Evolutionary conservation across 1,140 invertebrate genomes (phyloP), one percentile per base, ranked within the genome.

Genomic region (Nebria ingens): DNA sequence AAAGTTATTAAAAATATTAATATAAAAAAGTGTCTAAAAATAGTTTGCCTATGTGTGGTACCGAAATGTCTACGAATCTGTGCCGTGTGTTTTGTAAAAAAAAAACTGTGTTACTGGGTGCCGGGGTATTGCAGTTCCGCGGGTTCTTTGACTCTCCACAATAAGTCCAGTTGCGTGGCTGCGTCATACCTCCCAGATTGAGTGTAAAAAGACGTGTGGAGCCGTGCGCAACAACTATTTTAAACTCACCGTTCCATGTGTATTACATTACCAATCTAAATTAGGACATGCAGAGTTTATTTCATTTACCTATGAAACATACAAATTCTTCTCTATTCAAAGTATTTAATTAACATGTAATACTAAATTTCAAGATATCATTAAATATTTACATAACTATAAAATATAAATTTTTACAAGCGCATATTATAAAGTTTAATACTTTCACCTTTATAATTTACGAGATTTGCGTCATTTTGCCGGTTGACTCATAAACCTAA

Each of bases 201-300:
- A 6, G n/a, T n/a, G 25, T n/a, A n/a, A n/a, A 34, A 6, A 9
- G 3, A 3, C 40, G 40, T 45, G 59, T 65, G 51, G 65, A 29
- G 61, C 57, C 68, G 68, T 68, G 68, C 62, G 68, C 68, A 68
- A 29, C 51, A 66, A 68, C 68, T 70, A 70, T 70, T 70, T 70
- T 69, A 65, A 64, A 64, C 65, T 66, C 25, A 34, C n/a, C n/a
- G 25, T 45, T 45, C 60, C 58, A 54, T 61, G 61, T 66, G 63
- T 60, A 68, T 70, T 66, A 66, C 64, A 66, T 70, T 68, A 66
- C 68, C 56, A 52, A 54, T 64, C 68, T 70, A 66, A 67, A 69
- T 67, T 68, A 57, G 68, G 66, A 64, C 58, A 58, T 58, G 25
- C 22, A n/a, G 17, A 21, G 23, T 53, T 34, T 21, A 53, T 45